These are phyloP conservation scores for Pyxicephalus adspersus DNA, from an alignment of 2,113 vertebrate species.

Conservation along the genomic window DNA sequence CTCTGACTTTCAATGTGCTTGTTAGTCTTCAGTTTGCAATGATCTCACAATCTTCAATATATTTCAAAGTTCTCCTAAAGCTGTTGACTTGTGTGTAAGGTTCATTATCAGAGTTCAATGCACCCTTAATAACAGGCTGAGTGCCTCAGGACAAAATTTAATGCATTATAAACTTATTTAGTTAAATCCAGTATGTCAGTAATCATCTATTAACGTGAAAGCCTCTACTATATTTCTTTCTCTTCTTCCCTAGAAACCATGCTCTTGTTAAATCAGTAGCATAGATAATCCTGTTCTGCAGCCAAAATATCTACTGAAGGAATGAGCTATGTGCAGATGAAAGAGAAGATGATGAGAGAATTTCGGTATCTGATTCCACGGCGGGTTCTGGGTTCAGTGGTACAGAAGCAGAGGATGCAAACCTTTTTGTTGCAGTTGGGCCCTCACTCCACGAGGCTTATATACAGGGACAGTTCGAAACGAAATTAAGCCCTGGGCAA, in stretches of 20 bases:
- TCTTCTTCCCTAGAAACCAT: not conserved
- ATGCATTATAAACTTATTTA: constrained; percentile 18
- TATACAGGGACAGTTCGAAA: no score
- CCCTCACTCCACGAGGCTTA: no score
- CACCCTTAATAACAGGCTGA: constrained; percentile 15
- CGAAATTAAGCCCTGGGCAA: no score
- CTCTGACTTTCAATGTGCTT: not conserved
- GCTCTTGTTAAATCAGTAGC: not conserved
- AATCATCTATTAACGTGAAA: not conserved
- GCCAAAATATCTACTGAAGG: not conserved
- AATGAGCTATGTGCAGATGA: not conserved
- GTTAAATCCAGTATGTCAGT: constrained; percentile 13
- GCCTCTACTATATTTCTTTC: not conserved
- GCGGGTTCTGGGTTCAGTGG: no score
- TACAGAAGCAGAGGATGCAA: no score
- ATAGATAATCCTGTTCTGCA: not conserved
- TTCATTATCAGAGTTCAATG: constrained; percentile 28
- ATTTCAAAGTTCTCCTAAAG: constrained; percentile 20
- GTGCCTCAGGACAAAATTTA: not conserved
- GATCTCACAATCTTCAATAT: constrained; percentile 5
- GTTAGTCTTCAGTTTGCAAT: constrained; percentile 3
- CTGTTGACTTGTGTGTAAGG: constrained; percentile 15
- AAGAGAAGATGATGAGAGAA: no score
- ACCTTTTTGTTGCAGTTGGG: no score
- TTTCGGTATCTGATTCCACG: no score